Conservation (phyloP, 2,888 invertebrate species). For the Blera fallax region DNA sequence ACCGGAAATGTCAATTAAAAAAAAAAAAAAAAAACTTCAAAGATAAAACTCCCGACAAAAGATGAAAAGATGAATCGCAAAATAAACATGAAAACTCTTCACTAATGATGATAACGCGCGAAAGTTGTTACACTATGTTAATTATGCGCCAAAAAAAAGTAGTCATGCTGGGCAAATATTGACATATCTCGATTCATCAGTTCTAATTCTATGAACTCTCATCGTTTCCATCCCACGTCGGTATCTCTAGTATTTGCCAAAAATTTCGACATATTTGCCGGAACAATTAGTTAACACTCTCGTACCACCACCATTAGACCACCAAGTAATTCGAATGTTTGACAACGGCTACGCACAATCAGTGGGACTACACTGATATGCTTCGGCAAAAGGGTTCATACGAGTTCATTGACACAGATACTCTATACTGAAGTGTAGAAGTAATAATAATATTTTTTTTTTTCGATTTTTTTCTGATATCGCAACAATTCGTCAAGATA, state of each 20-base stretch:
- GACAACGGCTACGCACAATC: constrained; percentile 41
- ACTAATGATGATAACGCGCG: not conserved
- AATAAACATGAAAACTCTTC: not conserved
- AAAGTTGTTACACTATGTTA: constrained; percentile 20
- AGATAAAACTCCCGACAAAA: not conserved
- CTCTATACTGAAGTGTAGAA: not conserved
- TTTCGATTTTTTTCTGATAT: constrained; percentile 6
- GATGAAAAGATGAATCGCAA: not conserved
- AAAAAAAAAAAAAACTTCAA: not conserved
- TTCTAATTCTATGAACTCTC: not conserved
- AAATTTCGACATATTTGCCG: not conserved
- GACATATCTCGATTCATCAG: not conserved
- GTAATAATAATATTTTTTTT: not conserved
- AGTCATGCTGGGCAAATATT: constrained; percentile 9
- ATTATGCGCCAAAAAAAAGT: not conserved
- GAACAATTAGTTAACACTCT: not conserved
- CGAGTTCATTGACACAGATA: constrained; percentile 78
- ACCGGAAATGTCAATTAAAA: not conserved
- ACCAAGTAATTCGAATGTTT: not conserved
- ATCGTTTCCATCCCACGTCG: not conserved
- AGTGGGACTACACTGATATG: constrained; percentile 34
- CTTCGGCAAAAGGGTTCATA: constrained; percentile 75
- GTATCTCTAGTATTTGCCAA: not conserved
- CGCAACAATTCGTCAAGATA: constrained; percentile 36
- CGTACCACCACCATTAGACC: not conserved